Base-by-base conservation (phyloP, 2,797 vertebrate genomes). In the Epinephelus malabaricus region DNA sequence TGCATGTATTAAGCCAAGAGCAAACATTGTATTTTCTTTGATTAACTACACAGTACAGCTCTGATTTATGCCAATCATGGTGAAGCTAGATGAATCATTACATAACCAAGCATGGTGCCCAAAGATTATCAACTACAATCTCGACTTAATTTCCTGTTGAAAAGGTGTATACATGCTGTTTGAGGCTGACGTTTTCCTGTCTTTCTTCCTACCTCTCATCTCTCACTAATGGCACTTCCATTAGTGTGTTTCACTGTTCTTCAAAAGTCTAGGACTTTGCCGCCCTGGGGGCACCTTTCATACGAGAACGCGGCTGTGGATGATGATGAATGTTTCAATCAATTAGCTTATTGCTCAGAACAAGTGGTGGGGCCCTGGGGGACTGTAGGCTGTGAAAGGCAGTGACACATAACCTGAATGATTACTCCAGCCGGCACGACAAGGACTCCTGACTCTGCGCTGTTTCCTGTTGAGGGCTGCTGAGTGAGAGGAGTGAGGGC, bases 281-380 rank as follows among this genome's bases (percentile, higher is more conserved):
- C 23, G 64, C 82, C 86, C 61, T 10, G 47, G 75, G 76, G 86
- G 69, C 73, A 72, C 34, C 83, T 74, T 83, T 88, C 83, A 87
- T 78, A 64, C 13, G 30, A 83, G 84, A 81, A 83, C 30, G 53
- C 53, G 38, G 72, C 81, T 63, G 75, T 72, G 82, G 72, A 88
- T 77, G 90, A 90, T 88, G 91, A 93, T 89, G 91, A 86, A 92
- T 91, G 90, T 90, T 91, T 88, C 87, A 92, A 87, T 93, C 91
- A 92, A 92, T 94, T 90, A 92, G 86, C 87, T 91, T 92, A 90
- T 92, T 92, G 89, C 85, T 85, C 72, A 73, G 89, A 91, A 92
- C 88, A 92, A 92, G 88, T 83, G 83, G 63, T 54, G 64, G 27
- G 63, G 56, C 90, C 82, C 75, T 40, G 82, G 78, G 88, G 86